Evolutionary conservation across 2,797 vertebrate genomes (phyloP), one percentile per base, ranked within the genome.

Genomic region (Pogoniulus pusillus): DNA sequence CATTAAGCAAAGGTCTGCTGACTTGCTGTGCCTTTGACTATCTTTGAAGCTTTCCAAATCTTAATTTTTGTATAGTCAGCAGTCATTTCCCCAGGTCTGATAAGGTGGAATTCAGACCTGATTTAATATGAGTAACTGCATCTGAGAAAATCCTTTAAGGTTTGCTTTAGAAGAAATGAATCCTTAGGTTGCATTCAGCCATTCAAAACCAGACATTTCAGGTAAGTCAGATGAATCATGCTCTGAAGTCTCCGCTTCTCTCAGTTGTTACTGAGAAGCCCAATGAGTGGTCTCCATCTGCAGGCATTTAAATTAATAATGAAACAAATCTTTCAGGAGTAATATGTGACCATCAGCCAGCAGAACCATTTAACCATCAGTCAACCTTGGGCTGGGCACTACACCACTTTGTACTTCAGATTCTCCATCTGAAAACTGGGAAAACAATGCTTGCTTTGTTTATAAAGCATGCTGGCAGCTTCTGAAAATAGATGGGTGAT

Each of bases 61-160:
- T 15, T 53, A 58, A 41, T 41, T 18, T 85, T 24, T 77, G 58
- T 58, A 75, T 20, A 65, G 59, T 35, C 69, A 78, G 55, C 6
- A 93, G 47, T 22, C 18, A 74, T 65, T 91, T 85, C 86, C 82
- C 62, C 41, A 91, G 79, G 54, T 68, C 62, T 86, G 78, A 73
- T 59, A 54, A 76, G n/a, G 71, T 54, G 8, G 22, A 79, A 79
- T 93, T 74, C 75, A 84, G 72, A 54, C 13, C 43, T 71, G 30
- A 77, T 55, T 73, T 64, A 91, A 62, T 55, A 82, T 4, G 39
- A 49, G 64, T 71, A n/a, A 77, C 58, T 80, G 57, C 54, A 53
- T 70, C 49, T 84, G 53, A 68, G 90, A 58, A 39, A 81, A 72
- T 54, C 19, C 59, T 76, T 78, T 45, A 55, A 90, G 68, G 24